These are phyloP conservation scores for Myotis daubentonii DNA, from an alignment of 2,797 vertebrate species.

Conservation along the genomic window DNA sequence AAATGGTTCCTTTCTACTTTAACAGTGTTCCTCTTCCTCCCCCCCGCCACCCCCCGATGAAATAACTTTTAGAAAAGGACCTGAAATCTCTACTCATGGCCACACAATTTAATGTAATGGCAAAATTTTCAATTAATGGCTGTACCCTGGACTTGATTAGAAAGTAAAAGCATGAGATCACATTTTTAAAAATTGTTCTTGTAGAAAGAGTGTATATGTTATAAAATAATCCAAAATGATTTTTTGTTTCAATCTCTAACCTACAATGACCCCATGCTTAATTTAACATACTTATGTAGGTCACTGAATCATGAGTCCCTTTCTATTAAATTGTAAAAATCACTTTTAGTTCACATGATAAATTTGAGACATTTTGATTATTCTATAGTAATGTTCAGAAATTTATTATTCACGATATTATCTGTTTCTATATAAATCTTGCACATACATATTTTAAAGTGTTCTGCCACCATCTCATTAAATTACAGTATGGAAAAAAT, in stretches of 20 bases:
- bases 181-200: background rate
- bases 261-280: background rate
- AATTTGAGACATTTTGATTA: background rate
- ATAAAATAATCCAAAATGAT: background rate
- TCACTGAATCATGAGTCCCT: background rate
- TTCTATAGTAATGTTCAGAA: background rate
- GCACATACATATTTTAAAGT: background rate
- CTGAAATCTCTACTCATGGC: slow-evolving; percentile 17
- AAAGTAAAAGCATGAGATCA: background rate
- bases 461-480: background rate
- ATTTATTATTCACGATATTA: background rate
- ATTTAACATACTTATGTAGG: background rate
- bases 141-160: background rate
- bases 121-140: slow-evolving; percentile 63
- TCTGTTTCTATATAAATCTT: background rate
- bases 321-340: background rate
- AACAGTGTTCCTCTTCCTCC: background rate
- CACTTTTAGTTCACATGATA: background rate
- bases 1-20: slow-evolving; percentile 33
- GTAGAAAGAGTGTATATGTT: background rate
- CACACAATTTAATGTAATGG: slow-evolving; percentile 39
- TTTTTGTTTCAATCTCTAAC: slow-evolving; percentile 22
- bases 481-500: background rate
- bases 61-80: slow-evolving; percentile 49
- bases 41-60: background rate